A percentile compares a stretch with the other conserved stretches of the same genome.
phyloP scores from a whole-genome alignment of 2,888 invertebrate genomes.

The Augochlorella aurata region DNA sequence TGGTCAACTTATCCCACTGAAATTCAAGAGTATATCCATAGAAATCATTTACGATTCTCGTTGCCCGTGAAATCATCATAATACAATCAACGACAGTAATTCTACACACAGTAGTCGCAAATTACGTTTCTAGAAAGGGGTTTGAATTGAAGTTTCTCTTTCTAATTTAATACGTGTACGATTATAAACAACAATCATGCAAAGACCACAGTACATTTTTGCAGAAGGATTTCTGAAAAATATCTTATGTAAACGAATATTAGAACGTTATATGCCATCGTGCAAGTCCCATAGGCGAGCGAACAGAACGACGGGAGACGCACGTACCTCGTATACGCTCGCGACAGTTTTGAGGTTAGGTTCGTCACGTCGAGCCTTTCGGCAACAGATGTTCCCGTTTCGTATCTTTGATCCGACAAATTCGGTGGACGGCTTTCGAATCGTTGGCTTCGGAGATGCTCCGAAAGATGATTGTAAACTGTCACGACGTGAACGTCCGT shows the following conservation, averaged over 20 bases:
- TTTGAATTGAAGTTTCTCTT: not conserved
- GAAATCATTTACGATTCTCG: not conserved
- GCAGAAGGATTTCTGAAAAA: not conserved
- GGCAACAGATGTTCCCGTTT: constrained; percentile 60
- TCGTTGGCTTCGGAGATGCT: constrained; percentile 23
- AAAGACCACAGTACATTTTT: too few relatives aligned
- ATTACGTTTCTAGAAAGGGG: not conserved
- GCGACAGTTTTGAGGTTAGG: constrained; percentile 57
- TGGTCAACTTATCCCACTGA: not conserved
- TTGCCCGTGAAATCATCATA: not conserved
- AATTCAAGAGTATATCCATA: not conserved
- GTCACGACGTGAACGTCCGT: constrained; percentile 47
- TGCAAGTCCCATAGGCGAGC: not conserved
- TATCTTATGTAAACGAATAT: not conserved
- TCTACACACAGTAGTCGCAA: not conserved
- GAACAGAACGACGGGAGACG: not conserved
- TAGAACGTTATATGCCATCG: not conserved
- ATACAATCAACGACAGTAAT: not conserved
- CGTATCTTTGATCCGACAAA: constrained; percentile 11
- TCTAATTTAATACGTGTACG: not conserved
- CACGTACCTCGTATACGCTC: constrained; percentile 13
- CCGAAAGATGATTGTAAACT: constrained; percentile 41
- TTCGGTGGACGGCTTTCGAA: constrained; percentile 15
- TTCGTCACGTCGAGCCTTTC: constrained; percentile 36
- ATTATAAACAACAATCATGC: not conserved